These are phyloP conservation scores for Eira barbara DNA, from an alignment of 2,113 vertebrate genomes.

Conservation along the genomic window DNA sequence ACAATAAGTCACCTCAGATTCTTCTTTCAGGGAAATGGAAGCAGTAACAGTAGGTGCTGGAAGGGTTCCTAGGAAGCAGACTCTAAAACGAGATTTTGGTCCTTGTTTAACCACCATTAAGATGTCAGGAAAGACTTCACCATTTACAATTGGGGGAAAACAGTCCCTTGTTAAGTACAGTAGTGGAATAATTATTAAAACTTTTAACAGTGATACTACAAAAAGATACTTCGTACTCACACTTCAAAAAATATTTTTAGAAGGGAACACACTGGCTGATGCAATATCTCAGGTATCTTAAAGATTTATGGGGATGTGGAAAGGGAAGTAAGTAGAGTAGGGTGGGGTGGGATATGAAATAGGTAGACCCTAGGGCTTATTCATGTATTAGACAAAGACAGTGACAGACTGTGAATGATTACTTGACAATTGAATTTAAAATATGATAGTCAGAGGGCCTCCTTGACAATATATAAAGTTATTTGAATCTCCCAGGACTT, in stretches of 20 bases:
- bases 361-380: neutral
- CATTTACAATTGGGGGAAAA: neutral
- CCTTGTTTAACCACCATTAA: neutral
- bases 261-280: neutral
- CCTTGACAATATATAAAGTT: neutral
- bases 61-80: neutral
- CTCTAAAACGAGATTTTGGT: neutral
- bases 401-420: neutral
- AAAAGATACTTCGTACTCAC: no score
- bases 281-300: neutral
- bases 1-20: neutral
- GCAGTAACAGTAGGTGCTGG: neutral
- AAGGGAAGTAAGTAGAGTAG: neutral
- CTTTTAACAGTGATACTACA: neutral
- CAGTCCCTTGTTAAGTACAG: neutral
- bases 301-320: neutral
- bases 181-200: neutral
- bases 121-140: neutral
- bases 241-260: neutral
- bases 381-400: neutral
- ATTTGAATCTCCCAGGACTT: neutral
- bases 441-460: neutral
- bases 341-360: neutral
- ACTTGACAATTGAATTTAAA: neutral
- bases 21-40: neutral